Conservation (phyloP, 2,113 vertebrate species). For the Danio rerio region DNA sequence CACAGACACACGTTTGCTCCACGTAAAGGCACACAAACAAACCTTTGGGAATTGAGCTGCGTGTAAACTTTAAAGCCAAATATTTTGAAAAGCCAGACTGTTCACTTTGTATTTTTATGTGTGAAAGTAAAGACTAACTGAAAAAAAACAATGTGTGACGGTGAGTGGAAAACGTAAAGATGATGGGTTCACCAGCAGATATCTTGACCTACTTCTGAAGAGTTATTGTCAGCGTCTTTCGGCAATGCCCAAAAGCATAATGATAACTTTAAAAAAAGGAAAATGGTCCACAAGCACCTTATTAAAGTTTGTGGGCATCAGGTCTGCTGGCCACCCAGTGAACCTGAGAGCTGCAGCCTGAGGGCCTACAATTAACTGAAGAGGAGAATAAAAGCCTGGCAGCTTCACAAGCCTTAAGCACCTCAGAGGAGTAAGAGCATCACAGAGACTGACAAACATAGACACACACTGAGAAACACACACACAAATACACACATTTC, state of each 20-base stretch:
- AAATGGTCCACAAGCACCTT: not conserved
- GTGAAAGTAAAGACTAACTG: conserved; percentile 7
- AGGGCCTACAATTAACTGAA: conserved; percentile 39
- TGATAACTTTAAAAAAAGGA: not conserved
- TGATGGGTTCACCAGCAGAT: conserved; percentile 3
- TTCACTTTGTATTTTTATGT: conserved; percentile 2
- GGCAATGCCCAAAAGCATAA: conserved; percentile 1
- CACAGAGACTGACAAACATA: conserved; percentile 45
- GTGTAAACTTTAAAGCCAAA: not conserved
- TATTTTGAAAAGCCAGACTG: not conserved
- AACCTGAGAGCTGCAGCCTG: conserved; percentile 23
- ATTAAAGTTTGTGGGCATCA: not conserved
- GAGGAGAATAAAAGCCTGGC: conserved; percentile 24
- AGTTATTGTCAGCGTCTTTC: conserved; percentile 17
- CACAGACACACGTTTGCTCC: not conserved
- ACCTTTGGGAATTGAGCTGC: conserved; percentile 11
- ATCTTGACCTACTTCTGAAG: conserved; percentile 34
- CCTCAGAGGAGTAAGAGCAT: conserved; percentile 20
- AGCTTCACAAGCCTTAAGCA: conserved; percentile 13
- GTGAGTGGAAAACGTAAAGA: not conserved
- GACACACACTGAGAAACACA: not conserved
- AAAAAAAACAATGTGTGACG: conserved; percentile 3
- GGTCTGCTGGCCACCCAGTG: conserved; percentile 4
- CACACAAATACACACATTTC: not conserved
- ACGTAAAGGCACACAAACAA: conserved; percentile 15